These are phyloP conservation scores for Myotis findleyi DNA, from an alignment of 2,797 vertebrate genomes.

Conservation along the genomic window DNA sequence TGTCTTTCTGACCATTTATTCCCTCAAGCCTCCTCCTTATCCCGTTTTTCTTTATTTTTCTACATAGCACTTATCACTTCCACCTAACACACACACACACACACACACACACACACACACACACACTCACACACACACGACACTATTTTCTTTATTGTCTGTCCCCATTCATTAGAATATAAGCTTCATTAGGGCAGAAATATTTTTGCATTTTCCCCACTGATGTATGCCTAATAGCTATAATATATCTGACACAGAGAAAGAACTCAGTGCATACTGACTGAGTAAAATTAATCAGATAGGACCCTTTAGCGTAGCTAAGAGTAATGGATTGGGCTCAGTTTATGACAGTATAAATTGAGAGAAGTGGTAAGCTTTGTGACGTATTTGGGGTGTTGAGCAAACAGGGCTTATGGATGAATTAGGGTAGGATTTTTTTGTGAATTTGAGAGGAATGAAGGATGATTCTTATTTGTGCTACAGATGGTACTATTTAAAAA, in stretches of 20 bases:
- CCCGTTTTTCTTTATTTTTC: not conserved
- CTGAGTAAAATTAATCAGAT: not conserved
- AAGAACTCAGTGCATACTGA: not conserved
- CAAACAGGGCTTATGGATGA: not conserved
- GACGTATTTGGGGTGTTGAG: not conserved
- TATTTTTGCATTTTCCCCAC: not conserved
- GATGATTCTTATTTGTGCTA: not conserved
- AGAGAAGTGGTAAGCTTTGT: not conserved
- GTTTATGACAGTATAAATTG: not conserved
- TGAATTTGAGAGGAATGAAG: not conserved
- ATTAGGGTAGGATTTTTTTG: not conserved
- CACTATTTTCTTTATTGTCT: not conserved
- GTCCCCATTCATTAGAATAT: not conserved
- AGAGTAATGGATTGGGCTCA: not conserved
- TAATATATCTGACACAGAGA: not conserved
- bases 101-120: too few species aligned
- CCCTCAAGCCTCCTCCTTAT: not conserved
- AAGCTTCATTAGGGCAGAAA: not conserved
- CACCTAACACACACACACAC: not conserved
- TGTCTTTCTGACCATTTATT: not conserved
- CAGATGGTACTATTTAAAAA: not conserved
- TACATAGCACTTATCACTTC: not conserved
- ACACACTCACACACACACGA: not conserved
- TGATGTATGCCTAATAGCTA: not conserved
- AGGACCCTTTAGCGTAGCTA: not conserved